These are phyloP conservation scores for Sympetrum striolatum DNA, from an alignment of 2,888 invertebrate species.

Conservation along the genomic window DNA sequence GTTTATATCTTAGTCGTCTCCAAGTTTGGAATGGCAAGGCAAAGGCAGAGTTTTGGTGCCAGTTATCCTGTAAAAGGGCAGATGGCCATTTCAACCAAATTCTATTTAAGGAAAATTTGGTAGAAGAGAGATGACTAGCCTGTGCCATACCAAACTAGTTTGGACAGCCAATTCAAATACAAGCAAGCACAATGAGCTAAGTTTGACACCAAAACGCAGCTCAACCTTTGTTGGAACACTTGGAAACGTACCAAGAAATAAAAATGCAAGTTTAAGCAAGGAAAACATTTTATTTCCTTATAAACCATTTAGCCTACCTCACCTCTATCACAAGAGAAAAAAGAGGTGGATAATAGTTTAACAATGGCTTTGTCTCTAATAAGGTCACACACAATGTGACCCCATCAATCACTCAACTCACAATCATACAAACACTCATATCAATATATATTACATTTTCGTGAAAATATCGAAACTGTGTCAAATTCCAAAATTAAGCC, in stretches of 20 bases:
- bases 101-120: constrained; percentile 32
- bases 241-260: constrained; percentile 51
- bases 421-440: constrained; percentile 44
- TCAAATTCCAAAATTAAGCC: constrained; percentile 11
- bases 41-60: constrained; percentile 72
- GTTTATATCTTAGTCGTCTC: constrained; percentile 68
- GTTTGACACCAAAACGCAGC: constrained; percentile 63
- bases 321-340: constrained; percentile 41
- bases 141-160: constrained; percentile 62
- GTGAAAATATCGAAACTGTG: constrained; percentile 35
- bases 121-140: constrained; percentile 59
- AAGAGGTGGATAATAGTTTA: constrained; percentile 33
- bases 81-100: constrained; percentile 34
- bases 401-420: constrained; percentile 21
- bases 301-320: constrained; percentile 44
- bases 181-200: constrained; percentile 61
- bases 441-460: constrained; percentile 42
- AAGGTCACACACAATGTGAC: constrained; percentile 35
- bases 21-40: constrained; percentile 73
- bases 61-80: constrained; percentile 51
- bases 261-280: constrained; percentile 51
- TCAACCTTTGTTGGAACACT: constrained; percentile 49
- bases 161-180: constrained; percentile 52
- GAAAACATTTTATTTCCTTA: constrained; percentile 53
- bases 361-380: constrained; percentile 34